Conservation (phyloP, 2,113 vertebrate genomes). For the Callithrix jacchus region DNA sequence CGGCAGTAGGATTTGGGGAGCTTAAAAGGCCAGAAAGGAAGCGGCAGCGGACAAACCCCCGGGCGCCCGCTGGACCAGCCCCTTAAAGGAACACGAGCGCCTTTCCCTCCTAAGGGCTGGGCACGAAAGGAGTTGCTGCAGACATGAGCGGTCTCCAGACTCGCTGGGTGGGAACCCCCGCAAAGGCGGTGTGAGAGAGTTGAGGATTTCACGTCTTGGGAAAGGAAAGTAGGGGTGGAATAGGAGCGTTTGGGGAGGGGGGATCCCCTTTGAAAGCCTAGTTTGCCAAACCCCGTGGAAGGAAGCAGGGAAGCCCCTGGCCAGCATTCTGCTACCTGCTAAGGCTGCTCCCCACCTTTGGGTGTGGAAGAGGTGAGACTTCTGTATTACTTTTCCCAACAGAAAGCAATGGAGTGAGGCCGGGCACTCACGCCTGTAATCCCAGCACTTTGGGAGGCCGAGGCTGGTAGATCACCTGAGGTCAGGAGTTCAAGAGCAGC, state of each 20-base stretch:
- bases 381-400: background rate
- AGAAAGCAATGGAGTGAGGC: too few relatives aligned
- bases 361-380: background rate
- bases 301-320: too few relatives aligned
- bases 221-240: background rate
- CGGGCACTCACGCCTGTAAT: too few relatives aligned
- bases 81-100: constrained; percentile 84
- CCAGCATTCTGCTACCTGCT: background rate
- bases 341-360: too few relatives aligned
- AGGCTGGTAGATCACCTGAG: too few relatives aligned
- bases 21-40: constrained; percentile 76
- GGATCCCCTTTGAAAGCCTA: background rate
- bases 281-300: background rate
- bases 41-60: constrained; percentile 51
- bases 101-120: constrained; percentile 71
- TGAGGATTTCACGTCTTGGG: background rate
- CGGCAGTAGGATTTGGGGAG: constrained; percentile 55
- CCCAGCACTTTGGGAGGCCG: too few relatives aligned
- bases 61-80: constrained; percentile 77
- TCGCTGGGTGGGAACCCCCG: background rate
- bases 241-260: background rate
- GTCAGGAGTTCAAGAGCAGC: too few relatives aligned
- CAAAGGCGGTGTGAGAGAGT: background rate
- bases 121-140: background rate
- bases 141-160: background rate